Evolutionary conservation across 2,797 vertebrate species (phyloP).

Genomic region (Hypotaenidia okinawae): DNA sequence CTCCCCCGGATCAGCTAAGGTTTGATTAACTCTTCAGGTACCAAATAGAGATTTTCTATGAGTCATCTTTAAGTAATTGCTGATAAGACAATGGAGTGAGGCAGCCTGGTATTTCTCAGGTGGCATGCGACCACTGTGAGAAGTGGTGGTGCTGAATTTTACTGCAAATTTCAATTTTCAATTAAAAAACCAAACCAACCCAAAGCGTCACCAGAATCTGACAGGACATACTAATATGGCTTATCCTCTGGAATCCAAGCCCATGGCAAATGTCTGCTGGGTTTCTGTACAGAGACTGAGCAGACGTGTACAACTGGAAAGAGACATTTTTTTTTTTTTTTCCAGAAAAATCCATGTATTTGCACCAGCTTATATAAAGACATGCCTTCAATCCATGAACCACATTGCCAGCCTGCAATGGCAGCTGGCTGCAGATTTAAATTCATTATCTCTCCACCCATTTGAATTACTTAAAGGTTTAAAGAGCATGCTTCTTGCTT

Average conservation of each 20-base stretch:
- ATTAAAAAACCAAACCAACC: neutral
- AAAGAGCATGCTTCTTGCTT: neutral
- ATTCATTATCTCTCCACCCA: neutral
- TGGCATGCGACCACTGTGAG: neutral
- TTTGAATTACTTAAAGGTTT: neutral
- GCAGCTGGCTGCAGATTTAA: neutral
- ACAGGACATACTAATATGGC: neutral
- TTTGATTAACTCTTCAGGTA: constrained; percentile 75
- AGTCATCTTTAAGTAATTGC: neutral
- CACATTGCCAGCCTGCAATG: neutral
- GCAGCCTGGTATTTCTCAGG: neutral
- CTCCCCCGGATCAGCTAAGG: constrained; percentile 70
- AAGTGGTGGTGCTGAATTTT: neutral
- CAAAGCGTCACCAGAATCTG: neutral
- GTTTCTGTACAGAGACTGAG: neutral
- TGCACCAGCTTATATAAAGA: neutral
- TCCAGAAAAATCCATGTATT: neutral
- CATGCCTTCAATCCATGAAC: neutral
- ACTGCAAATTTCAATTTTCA: neutral
- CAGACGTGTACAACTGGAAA: neutral
- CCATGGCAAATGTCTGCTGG: neutral
- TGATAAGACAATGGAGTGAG: neutral
- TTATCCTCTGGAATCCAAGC: neutral
- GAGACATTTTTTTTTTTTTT: neutral
- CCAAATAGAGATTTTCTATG: constrained; percentile 41